These are phyloP conservation scores for Orestias chungarensis DNA, from an alignment of 2,797 vertebrate genomes.

Conservation along the genomic window DNA sequence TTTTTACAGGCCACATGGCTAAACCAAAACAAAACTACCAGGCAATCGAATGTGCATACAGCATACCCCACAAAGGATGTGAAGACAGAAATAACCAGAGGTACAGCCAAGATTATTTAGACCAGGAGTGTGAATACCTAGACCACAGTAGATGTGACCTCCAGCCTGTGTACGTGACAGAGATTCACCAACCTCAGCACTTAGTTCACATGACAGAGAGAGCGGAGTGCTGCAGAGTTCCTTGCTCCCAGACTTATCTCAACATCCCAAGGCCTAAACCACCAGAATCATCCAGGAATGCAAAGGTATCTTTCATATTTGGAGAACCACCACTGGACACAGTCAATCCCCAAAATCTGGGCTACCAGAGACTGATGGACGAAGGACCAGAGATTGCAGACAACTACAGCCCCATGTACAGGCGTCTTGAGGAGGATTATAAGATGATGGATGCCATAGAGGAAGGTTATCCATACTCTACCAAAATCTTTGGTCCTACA, in stretches of 20 bases:
- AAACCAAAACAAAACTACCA: constrained; percentile 88
- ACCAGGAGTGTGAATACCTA: constrained; percentile 82
- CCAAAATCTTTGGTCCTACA: constrained; percentile 89
- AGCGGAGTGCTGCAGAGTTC: constrained; percentile 81
- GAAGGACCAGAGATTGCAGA: constrained; percentile 90
- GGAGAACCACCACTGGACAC: constrained; percentile 90
- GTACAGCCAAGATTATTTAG: constrained; percentile 84
- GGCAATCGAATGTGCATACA: constrained; percentile 91
- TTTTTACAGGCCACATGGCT: constrained; percentile 81
- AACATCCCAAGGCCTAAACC: constrained; percentile 86
- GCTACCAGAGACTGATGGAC: constrained; percentile 95
- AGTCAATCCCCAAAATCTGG: constrained; percentile 90
- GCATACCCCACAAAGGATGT: constrained; percentile 85
- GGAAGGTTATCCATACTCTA: constrained; percentile 88
- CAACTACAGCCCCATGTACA: constrained; percentile 88
- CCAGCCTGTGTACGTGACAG: constrained; percentile 88
- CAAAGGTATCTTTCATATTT: constrained; percentile 99
- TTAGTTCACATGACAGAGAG: constrained; percentile 81
- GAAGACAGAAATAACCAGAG: constrained; percentile 86
- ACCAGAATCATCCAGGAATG: constrained; percentile 89
- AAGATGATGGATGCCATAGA: constrained; percentile 88
- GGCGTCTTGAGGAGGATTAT: constrained; percentile 88
- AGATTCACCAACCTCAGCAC: constrained; percentile 85
- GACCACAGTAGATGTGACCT: constrained; percentile 84
- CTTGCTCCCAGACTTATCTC: constrained; percentile 83